Percentiles rank a stretch among this genome's conserved stretches.
These are phyloP conservation scores for Megathymus violae DNA, from an alignment of 1,140 invertebrate genomes.

Conservation along the genomic window DNA sequence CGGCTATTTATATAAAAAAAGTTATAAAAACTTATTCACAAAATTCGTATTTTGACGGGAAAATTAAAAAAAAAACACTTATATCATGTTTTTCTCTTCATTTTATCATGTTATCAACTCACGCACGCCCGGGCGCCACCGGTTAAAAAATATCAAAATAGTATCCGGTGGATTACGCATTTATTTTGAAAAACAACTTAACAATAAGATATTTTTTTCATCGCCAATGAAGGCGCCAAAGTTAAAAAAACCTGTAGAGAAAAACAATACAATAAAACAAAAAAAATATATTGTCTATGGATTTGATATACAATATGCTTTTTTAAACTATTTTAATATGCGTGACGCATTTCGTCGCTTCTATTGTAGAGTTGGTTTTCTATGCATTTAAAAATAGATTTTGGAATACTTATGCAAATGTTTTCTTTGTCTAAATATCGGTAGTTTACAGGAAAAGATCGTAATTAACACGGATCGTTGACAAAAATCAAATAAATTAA, in stretches of 20 bases:
- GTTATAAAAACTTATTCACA: no score
- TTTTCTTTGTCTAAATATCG: not conserved
- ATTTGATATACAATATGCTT: no score
- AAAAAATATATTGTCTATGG: not conserved
- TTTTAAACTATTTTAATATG: not conserved
- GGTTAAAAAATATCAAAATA: not conserved
- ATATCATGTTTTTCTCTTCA: no score
- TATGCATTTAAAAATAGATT: slow-evolving; percentile 1
- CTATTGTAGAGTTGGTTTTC: not conserved
- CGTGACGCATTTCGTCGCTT: not conserved
- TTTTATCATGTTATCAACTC: no score
- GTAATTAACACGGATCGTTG: no score
- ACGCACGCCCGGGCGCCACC: not conserved
- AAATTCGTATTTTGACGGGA: no score
- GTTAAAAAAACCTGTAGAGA: not conserved
- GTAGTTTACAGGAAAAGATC: not conserved
- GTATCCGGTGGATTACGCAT: not conserved
- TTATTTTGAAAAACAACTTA: not conserved
- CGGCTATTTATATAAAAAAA: no score
- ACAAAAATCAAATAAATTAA: no score
- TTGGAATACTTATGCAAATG: not conserved
- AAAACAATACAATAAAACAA: not conserved
- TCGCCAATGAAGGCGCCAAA: not conserved
- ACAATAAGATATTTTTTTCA: not conserved
- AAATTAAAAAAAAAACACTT: no score